A percentile compares a stretch with the other conserved stretches of the same genome.
Evolutionary conservation across 2,888 invertebrate species (phyloP).

Genomic region (Metalampra italica): DNA sequence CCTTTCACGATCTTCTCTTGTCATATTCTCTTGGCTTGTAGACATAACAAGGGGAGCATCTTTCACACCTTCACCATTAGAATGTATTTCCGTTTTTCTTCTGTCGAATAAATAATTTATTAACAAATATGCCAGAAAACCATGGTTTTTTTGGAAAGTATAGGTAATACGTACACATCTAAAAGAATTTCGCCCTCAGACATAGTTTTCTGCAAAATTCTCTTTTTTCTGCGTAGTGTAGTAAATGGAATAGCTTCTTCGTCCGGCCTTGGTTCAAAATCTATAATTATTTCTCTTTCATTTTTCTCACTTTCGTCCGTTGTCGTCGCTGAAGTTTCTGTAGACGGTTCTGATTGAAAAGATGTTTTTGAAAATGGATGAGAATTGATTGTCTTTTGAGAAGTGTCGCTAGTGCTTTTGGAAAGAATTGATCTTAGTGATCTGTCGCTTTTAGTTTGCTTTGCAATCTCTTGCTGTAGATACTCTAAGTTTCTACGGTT

Average conservation of each 20-base stretch:
- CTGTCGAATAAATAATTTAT: conserved; percentile 27
- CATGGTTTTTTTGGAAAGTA: too few species aligned
- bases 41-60: conserved; percentile 76
- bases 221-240: conserved; percentile 69
- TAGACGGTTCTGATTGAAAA: conserved; percentile 74
- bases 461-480: conserved; percentile 74
- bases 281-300: conserved; percentile 90
- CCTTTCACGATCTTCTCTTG: conserved; percentile 64
- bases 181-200: conserved; percentile 89
- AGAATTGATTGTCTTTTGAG: conserved; percentile 62
- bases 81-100: conserved; percentile 70
- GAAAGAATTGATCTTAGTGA: conserved; percentile 62
- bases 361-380: conserved; percentile 70
- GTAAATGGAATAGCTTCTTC: conserved; percentile 82
- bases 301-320: conserved; percentile 80
- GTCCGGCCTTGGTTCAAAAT: conserved; percentile 88
- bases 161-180: conserved; percentile 76
- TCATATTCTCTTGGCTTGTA: conserved; percentile 81
- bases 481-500: conserved; percentile 72
- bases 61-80: conserved; percentile 64
- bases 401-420: conserved; percentile 67
- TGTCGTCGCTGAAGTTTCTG: conserved; percentile 72
- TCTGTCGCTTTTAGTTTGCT: conserved; percentile 62
- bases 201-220: conserved; percentile 84
- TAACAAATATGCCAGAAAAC: not conserved